Percentiles rank a stretch among this genome's conserved stretches.
These are phyloP conservation scores for Dipodomys spectabilis DNA, from an alignment of 2,113 vertebrate species.

Conservation along the genomic window DNA sequence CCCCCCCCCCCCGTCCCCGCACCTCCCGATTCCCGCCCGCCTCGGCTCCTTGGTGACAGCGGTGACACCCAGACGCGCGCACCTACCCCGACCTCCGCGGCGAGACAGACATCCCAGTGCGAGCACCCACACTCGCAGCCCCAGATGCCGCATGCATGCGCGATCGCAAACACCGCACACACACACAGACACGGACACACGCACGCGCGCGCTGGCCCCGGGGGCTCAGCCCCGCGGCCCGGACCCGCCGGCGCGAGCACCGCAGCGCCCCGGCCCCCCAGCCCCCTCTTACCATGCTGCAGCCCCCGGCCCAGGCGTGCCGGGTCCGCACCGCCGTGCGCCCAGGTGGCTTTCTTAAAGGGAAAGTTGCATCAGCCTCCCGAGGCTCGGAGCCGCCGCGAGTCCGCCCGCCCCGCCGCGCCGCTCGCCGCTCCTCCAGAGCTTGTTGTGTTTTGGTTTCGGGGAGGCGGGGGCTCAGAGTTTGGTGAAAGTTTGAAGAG, in stretches of 20 bases:
- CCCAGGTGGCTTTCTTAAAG: conserved; percentile 84
- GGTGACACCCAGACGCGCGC: conserved; percentile 72
- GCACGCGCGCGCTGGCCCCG: not conserved
- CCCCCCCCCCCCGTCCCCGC: not conserved
- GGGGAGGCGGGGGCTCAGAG: conserved; percentile 78
- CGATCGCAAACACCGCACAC: conserved; percentile 31
- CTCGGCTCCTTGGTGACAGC: conserved; percentile 68
- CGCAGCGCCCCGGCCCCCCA: not conserved
- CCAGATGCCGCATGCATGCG: conserved; percentile 68
- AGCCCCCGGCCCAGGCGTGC: conserved; percentile 75
- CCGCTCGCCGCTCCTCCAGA: conserved; percentile 51
- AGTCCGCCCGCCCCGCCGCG: conserved; percentile 72
- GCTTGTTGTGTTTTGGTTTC: conserved; percentile 81
- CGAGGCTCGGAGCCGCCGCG: conserved; percentile 54
- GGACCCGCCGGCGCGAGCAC: too few relatives aligned
- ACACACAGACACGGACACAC: not conserved
- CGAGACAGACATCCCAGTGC: conserved; percentile 70
- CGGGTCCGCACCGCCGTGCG: conserved; percentile 72
- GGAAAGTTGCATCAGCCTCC: conserved; percentile 83
- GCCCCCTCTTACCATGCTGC: conserved; percentile 76
- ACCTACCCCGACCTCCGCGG: conserved; percentile 75
- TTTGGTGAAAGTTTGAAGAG: conserved; percentile 83
- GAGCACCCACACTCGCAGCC: conserved; percentile 57
- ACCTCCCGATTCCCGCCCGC: conserved; percentile 25
- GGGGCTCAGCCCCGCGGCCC: too few relatives aligned